These are phyloP conservation scores for Poecilia velifera DNA, from an alignment of 2,797 vertebrate species.

Conservation along the genomic window DNA sequence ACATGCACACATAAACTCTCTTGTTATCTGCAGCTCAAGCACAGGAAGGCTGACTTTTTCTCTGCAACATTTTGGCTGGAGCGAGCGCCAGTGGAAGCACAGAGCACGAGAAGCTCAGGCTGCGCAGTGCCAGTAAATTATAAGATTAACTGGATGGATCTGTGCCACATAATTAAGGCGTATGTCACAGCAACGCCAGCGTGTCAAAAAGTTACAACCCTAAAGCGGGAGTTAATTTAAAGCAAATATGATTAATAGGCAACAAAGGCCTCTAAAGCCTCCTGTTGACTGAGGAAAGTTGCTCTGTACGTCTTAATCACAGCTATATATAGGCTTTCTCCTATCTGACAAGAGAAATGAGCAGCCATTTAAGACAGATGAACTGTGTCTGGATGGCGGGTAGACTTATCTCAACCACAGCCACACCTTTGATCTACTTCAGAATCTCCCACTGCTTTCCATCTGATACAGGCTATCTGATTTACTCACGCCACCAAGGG, in stretches of 20 bases:
- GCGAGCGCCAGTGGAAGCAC: conserved; percentile 50
- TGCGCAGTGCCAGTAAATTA: conserved; percentile 40
- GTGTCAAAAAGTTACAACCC: conserved; percentile 34
- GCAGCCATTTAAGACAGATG: conserved; percentile 78
- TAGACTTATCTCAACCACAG: conserved; percentile 74
- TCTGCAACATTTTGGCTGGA: conserved; percentile 27
- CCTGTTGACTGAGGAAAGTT: conserved; percentile 64
- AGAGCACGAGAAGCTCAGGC: conserved; percentile 5
- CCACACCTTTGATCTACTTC: conserved; percentile 78
- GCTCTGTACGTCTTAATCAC: conserved; percentile 73
- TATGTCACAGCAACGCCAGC: conserved; percentile 21
- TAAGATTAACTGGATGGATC: conserved; percentile 40
- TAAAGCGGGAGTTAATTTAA: conserved; percentile 48
- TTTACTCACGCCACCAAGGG: conserved; percentile 55
- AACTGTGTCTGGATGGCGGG: conserved; percentile 70
- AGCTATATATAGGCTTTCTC: conserved; percentile 68
- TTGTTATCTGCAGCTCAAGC: conserved; percentile 12
- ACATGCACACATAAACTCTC: conserved; percentile 8
- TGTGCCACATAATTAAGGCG: conserved; percentile 42
- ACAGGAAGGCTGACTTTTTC: conserved; percentile 38
- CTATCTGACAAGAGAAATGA: conserved; percentile 80
- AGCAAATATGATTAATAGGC: conserved; percentile 61
- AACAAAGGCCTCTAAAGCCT: conserved; percentile 50
- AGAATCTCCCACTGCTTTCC: conserved; percentile 70
- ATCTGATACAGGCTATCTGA: conserved; percentile 77